Base-by-base conservation (phyloP, 2,113 vertebrate species). In the Phocoena phocoena region DNA sequence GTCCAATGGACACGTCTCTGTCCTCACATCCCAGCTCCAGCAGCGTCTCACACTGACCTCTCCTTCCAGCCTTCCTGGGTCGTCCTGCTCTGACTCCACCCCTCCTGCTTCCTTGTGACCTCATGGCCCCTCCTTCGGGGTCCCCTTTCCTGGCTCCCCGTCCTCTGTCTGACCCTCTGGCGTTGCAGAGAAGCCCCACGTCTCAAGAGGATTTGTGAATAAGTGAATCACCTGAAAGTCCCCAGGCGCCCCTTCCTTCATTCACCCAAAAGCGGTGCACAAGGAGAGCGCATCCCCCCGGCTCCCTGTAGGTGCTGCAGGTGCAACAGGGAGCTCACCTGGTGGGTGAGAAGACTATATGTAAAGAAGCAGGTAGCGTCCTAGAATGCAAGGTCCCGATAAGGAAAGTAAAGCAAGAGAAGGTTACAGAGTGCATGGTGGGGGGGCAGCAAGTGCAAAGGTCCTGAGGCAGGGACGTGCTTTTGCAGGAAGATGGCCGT, bases 401-500 rank as follows among this genome's bases (percentile, higher is more conserved):
- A 15, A 25, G 74, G 23, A 65, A 81, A 55, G 21, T 1, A 15
- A 41, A n/a, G 15, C 63, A 33, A 26, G 14, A 63, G 10, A 0
- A 23, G 8, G 3, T 20, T 10, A 28, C 12, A 7, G 36, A 25
- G 50, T 18, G 6, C 0, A 1, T 4, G 2, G 28, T 31, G 9
- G 7, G 7, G 2, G 23, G 3, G 71, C 21, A 83, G 58, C 7
- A 17, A 31, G 58, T 20, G 25, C 63, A 33, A 17, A 79, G 60
- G 15, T 23, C 60, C 36, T 47, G 62, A n/a, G 58, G 47, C 6
- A 28, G 12, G 9, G 33, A 15, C 25, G 0, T 0, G 1, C 53
- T 44, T 11, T 14, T 15, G 17, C 21, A 12, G 71, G n/a, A 44
- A 14, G 23, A 8, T 0, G 2, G 10, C 0, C 0, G 0, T 73